Percentiles rank a stretch among this genome's conserved stretches.
phyloP scores from a whole-genome alignment of 2,113 vertebrate species.

The Tetrax tetrax region DNA sequence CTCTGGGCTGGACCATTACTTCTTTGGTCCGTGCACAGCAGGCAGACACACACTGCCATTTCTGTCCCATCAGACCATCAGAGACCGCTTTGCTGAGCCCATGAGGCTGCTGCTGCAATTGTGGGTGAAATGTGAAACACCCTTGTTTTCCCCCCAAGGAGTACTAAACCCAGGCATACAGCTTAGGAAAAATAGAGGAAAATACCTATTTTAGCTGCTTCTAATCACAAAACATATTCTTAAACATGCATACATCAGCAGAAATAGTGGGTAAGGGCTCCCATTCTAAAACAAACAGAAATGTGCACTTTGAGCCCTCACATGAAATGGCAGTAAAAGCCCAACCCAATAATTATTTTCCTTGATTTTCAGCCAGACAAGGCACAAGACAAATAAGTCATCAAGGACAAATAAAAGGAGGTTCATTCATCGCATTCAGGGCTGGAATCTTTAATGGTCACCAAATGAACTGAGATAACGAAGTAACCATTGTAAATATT shows the following conservation, averaged over 20 bases:
- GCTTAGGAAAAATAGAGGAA: neutral
- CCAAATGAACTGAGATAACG: conserved; percentile 69
- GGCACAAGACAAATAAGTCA: conserved; percentile 71
- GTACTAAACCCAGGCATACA: neutral
- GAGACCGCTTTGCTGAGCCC: neutral
- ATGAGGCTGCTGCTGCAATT: neutral
- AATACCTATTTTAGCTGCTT: neutral
- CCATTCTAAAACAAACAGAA: conserved; percentile 33
- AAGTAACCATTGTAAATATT: conserved; percentile 72
- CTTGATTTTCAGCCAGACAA: conserved; percentile 64
- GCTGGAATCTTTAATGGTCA: conserved; percentile 66
- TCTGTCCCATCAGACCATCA: neutral
- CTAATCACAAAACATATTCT: neutral
- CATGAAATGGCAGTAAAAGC: conserved; percentile 60
- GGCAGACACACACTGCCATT: neutral
- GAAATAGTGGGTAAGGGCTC: neutral
- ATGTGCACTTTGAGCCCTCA: conserved; percentile 46
- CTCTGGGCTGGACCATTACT: neutral
- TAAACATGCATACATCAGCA: conserved; percentile 30
- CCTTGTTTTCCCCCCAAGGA: neutral
- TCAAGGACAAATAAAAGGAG: conserved; percentile 70
- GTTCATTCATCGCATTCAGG: conserved; percentile 63
- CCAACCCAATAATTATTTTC: conserved; percentile 64
- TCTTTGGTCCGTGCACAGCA: neutral
- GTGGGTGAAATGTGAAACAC: neutral